Conservation (phyloP, 2,113 vertebrate species). For the Hepsetus odoe region DNA sequence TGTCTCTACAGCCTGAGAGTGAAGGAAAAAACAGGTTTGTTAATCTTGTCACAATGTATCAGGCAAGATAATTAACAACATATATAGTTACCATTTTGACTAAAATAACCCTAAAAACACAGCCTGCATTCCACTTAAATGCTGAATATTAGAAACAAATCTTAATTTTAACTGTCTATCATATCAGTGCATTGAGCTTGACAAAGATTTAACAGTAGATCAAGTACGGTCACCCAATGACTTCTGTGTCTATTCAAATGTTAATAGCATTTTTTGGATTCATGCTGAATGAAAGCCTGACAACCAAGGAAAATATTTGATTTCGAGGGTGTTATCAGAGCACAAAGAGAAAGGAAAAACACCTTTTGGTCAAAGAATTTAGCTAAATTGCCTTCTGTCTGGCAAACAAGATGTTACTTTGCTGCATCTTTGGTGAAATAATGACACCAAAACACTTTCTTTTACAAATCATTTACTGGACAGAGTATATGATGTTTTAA, state of each 20-base stretch:
- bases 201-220: slow-evolving; percentile 49
- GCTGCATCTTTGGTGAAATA: background rate
- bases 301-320: slow-evolving; percentile 27
- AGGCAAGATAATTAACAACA: background rate
- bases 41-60: background rate
- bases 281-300: slow-evolving; percentile 25
- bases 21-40: background rate
- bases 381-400: slow-evolving; percentile 29
- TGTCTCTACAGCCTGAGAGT: background rate
- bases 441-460: slow-evolving; percentile 4
- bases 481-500: too few species aligned
- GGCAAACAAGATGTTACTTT: slow-evolving; percentile 37
- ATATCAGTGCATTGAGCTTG: slow-evolving; percentile 29
- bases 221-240: slow-evolving; percentile 45
- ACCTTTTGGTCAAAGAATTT: slow-evolving; percentile 17
- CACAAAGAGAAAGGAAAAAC: slow-evolving; percentile 40
- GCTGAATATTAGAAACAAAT: background rate
- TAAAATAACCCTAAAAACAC: background rate
- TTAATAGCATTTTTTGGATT: slow-evolving; percentile 42
- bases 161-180: slow-evolving; percentile 39
- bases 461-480: slow-evolving; percentile 12
- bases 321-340: slow-evolving; percentile 22
- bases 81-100: background rate
- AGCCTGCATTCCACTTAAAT: background rate
- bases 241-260: slow-evolving; percentile 55